Base-by-base conservation (phyloP, 2,113 vertebrate genomes). In the cattle (Bos taurus) region DNA sequence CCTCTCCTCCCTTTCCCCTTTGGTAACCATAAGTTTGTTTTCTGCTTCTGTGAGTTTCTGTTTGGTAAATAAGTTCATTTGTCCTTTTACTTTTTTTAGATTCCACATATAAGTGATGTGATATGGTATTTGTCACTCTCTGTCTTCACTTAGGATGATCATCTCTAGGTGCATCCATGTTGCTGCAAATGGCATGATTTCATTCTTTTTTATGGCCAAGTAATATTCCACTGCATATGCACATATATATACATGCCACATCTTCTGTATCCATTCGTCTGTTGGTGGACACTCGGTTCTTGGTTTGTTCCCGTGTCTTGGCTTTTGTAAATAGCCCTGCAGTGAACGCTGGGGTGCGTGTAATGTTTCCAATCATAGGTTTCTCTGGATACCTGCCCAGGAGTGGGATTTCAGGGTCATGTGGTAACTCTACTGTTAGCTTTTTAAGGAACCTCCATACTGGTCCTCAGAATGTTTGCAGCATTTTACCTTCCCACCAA, bases 171-270 rank as follows among this genome's bases (percentile, higher is more conserved):
- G 5, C 46, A 81, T 33, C 16, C 28, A 50, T 1, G 7, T 50
- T 19, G 28, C 43, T 81, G 78, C 78, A 50, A 0, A 50, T 12
- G 28, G 5, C 78, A 3, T 50, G 30, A 11, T 81, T 81, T 11
- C 28, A 12, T 50, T 33, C 28, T 50, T 17, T 28, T 30, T 33
- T 33, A 33, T 12, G 28, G 78, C 28, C 3, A 16, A 81, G 46
- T 50, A 50, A 19, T 50, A 50, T 50, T 33, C 78, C 21, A 14
- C 5, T 6, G 5, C 64, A 0, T 12, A n/a, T 21, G 64, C 30
- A 1, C 8, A 4, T 0, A 21, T 1, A 33, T 17, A 36, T 10
- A 40, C 2, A 25, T 0, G 7, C 14, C 74, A 19, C 78, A 30
- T 12, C 8, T 50, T 12, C 46, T 80, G 21, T 33, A 12, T 11